Base-by-base conservation (phyloP, 2,113 vertebrate species). In the Delphinus delphis region DNA sequence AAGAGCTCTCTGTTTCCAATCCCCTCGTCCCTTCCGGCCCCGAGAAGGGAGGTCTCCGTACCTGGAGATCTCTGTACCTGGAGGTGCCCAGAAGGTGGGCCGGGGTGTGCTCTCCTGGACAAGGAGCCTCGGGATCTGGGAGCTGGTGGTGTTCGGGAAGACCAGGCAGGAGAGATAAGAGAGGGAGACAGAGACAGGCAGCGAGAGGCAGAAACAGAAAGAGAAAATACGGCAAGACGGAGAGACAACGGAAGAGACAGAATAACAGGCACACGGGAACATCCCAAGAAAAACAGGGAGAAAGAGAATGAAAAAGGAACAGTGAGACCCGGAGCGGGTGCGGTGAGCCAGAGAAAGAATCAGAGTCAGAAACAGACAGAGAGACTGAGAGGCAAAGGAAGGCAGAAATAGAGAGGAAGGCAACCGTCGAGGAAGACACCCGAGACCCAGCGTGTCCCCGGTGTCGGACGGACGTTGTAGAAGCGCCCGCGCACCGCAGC, bases 381-480 rank as follows among this genome's bases (percentile, higher is more conserved):
- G 53, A 77, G 8, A 73, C 12, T 28, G 44, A 76, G 68, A 84
- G 31, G 63, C 28, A 33, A 68, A 63, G 77, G 36, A 12, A 63
- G 17, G 20, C 38, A 84, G 38, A 33, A 26, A 38, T 1, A 50
- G 21, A 44, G 50, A 77, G 25, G 38, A 65, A 80, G 92, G 71
- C 44, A 82, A 81, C 71, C 33, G 62, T 97, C 73, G 18, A 92
- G 62, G 63, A 85, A 71, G 79, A 89, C 86, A 88, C 67, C 70
- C 58, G 74, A 90, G 68, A 82, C n/a, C 11, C n/a, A 44, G 10
- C 77, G 60, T 1, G 26, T 89, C n/a, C 28, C 76, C 1, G 1
- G 18, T 36, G n/a, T 26, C 23, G 2, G 47, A 73, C 31, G 12
- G 21, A 2, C 21, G 3, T 55, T 23, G 67, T 3, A n/a, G 20